Evolutionary conservation across 2,888 invertebrate species (phyloP).

Genomic region (Nephrotoma guestfalica): DNA sequence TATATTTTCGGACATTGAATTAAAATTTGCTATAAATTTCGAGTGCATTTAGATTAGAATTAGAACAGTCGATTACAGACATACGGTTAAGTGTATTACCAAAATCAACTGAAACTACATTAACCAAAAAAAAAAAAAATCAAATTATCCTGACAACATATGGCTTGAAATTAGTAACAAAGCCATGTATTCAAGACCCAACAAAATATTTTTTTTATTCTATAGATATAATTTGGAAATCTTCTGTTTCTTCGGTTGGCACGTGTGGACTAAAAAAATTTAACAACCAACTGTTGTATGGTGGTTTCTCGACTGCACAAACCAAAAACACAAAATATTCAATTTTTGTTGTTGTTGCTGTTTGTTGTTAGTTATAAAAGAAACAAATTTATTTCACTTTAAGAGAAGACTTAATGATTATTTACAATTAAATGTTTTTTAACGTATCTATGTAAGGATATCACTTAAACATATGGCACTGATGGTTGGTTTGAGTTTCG

Average conservation of each 20-base stretch:
- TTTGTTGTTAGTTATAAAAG: not conserved
- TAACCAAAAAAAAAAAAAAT: not conserved
- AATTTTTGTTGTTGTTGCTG: not conserved
- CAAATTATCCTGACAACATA: not conserved
- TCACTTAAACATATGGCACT: not conserved
- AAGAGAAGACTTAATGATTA: not conserved
- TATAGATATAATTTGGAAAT: not conserved
- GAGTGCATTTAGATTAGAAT: too few relatives aligned
- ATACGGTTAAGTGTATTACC: not conserved
- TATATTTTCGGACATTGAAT: too few relatives aligned
- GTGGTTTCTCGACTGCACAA: not conserved
- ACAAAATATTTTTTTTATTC: not conserved
- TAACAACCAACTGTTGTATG: not conserved
- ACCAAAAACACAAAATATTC: not conserved
- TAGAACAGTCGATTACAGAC: not conserved
- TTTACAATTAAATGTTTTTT: not conserved
- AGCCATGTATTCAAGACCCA: not conserved
- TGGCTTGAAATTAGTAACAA: not conserved
- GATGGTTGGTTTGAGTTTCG: not conserved
- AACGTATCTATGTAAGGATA: not conserved
- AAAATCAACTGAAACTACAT: not conserved
- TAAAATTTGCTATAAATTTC: too few relatives aligned
- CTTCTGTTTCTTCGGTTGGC: not conserved
- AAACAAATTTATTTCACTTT: not conserved
- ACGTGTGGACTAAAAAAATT: not conserved